Conservation (phyloP, 2,113 vertebrate genomes). For the Poeciliopsis retropinna region DNA sequence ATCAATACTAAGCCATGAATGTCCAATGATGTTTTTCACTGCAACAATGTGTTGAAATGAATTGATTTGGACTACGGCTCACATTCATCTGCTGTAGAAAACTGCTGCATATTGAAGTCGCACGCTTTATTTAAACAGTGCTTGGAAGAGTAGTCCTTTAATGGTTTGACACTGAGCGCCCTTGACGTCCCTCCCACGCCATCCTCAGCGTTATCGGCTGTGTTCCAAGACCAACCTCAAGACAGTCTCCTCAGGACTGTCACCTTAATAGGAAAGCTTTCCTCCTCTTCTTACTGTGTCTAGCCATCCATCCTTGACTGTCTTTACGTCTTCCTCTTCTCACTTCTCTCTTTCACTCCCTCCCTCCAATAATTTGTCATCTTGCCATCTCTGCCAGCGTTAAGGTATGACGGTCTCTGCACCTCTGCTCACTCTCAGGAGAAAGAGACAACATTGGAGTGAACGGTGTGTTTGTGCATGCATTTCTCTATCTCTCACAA, state of each 20-base stretch:
- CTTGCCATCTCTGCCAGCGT: conserved; percentile 38
- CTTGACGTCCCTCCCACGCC: conserved; percentile 57
- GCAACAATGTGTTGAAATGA: conserved; percentile 63
- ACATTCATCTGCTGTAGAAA: conserved; percentile 43
- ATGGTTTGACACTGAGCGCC: conserved; percentile 61
- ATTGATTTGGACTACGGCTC: conserved; percentile 63
- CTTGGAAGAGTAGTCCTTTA: conserved; percentile 56
- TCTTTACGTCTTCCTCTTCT: conserved; percentile 34
- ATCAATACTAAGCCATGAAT: conserved; percentile 48
- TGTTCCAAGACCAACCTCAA: conserved; percentile 23
- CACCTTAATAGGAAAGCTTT: conserved; percentile 42
- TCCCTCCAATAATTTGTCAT: conserved; percentile 48
- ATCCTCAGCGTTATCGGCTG: conserved; percentile 18
- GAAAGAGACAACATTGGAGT: conserved; percentile 10
- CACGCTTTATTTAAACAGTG: conserved; percentile 56
- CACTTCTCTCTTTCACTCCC: conserved; percentile 41
- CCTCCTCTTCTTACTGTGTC: conserved; percentile 19
- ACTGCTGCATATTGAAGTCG: conserved; percentile 63
- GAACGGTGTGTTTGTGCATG: background rate
- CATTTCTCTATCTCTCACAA: conserved; percentile 11
- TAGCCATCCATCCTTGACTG: conserved; percentile 28
- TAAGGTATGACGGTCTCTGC: conserved; percentile 54
- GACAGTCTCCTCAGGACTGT: conserved; percentile 46
- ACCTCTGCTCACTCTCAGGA: conserved; percentile 36
- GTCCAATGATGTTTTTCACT: conserved; percentile 41